Evolutionary conservation across 2,797 vertebrate species (phyloP).

Genomic region (Tangara arthus): DNA sequence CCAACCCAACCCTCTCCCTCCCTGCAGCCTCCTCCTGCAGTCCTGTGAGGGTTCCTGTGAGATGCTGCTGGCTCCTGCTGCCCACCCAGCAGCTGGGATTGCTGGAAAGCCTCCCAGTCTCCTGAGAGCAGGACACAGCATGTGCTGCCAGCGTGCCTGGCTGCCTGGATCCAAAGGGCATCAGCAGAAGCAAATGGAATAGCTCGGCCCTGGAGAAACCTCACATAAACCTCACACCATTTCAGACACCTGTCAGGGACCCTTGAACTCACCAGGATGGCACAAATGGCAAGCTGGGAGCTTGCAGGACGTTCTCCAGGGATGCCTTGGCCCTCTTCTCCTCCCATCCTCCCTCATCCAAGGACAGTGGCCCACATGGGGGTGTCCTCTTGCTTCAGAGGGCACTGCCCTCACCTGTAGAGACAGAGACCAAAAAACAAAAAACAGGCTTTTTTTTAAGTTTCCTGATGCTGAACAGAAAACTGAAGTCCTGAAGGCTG

Average conservation of each 20-base stretch:
- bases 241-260: not conserved
- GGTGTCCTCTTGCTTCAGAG: not conserved
- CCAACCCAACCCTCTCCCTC: not conserved
- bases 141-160: not conserved
- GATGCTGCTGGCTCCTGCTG: not conserved
- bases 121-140: not conserved
- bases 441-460: not conserved
- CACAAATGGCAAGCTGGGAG: not conserved
- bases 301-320: not conserved
- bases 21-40: not conserved
- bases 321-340: not conserved
- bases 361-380: not conserved
- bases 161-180: fast-evolving
- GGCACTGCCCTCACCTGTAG: not conserved
- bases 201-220: not conserved
- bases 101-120: not conserved
- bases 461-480: not conserved
- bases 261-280: not conserved
- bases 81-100: not conserved
- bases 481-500: not conserved
- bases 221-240: not conserved
- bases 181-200: not conserved
- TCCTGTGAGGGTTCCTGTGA: fast-evolving
- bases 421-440: not conserved
- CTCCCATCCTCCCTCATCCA: not conserved